phyloP scores from a whole-genome alignment of 2,797 vertebrate species.

The Eulemur albifrons region DNA sequence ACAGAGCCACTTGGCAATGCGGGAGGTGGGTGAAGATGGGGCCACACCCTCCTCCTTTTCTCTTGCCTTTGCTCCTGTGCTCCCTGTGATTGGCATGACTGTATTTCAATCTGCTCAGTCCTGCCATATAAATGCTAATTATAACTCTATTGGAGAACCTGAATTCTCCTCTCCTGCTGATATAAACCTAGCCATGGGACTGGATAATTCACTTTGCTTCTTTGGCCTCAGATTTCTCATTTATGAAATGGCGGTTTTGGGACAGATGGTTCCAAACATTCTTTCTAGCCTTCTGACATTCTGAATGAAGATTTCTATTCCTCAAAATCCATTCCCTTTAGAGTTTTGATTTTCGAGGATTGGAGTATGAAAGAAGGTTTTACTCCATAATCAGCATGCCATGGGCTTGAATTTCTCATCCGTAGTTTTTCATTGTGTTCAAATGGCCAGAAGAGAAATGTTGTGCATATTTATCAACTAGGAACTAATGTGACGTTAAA shows the following conservation, averaged over 20 bases:
- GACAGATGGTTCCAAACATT: background rate
- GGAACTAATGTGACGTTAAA: slow-evolving; percentile 40
- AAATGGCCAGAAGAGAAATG: background rate
- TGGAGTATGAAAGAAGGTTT: background rate
- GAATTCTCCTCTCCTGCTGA: background rate
- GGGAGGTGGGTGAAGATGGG: background rate
- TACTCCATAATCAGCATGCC: background rate
- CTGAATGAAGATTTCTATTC: background rate
- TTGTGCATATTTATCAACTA: background rate
- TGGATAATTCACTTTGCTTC: background rate
- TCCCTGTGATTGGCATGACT: background rate
- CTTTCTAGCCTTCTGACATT: background rate
- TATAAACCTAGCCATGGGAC: background rate
- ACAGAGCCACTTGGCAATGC: background rate
- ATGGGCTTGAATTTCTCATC: background rate
- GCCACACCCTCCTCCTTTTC: background rate
- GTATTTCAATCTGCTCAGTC: background rate
- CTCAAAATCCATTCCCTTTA: background rate
- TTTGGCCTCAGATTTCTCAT: background rate
- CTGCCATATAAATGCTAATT: background rate
- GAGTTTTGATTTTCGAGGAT: slow-evolving; percentile 32
- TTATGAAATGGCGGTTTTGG: background rate
- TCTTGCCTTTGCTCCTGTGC: background rate
- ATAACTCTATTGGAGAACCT: background rate
- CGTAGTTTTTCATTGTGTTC: slow-evolving; percentile 17